Percentiles rank a stretch among this genome's conserved stretches.
phyloP scores from a whole-genome alignment of 2,797 vertebrate species.

The Potorous gilbertii region DNA sequence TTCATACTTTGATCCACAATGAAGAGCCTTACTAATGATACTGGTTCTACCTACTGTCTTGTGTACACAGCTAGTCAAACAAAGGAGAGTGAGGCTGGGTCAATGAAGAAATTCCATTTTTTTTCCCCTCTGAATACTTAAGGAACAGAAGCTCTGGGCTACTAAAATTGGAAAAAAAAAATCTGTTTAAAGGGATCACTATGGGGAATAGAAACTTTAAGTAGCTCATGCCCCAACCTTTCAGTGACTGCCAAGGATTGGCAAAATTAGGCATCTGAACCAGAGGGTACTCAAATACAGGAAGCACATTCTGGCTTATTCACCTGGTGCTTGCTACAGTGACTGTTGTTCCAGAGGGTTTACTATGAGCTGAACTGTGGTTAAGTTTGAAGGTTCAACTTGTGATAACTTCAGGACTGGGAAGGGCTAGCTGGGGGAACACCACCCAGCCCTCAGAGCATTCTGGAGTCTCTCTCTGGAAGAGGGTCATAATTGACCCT shows the following conservation, averaged over 20 bases:
- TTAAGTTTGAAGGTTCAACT: not conserved
- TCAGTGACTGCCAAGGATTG: not conserved
- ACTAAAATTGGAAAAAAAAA: not conserved
- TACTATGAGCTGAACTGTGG: not conserved
- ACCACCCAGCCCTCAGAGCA: not conserved
- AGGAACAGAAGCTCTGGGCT: not conserved
- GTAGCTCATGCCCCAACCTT: slow-evolving; percentile 13
- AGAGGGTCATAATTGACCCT: slow-evolving; percentile 5
- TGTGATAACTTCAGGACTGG: not conserved
- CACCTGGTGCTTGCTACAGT: not conserved
- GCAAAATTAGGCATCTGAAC: not conserved
- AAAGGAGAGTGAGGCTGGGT: not conserved
- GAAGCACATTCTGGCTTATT: not conserved
- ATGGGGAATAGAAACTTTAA: not conserved
- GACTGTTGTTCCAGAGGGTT: not conserved
- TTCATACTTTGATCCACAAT: not conserved
- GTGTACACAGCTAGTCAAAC: not conserved
- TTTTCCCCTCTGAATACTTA: not conserved
- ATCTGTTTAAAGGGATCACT: not conserved
- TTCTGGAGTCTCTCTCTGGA: slow-evolving; percentile 17
- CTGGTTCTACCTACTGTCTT: not conserved
- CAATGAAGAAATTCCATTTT: not conserved
- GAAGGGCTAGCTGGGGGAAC: not conserved
- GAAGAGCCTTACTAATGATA: not conserved
- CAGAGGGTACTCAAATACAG: not conserved